Evolutionary conservation across 2,797 vertebrate species (phyloP), one percentile per base, ranked within the genome.

Genomic region (Brachyalestes nurse): DNA sequence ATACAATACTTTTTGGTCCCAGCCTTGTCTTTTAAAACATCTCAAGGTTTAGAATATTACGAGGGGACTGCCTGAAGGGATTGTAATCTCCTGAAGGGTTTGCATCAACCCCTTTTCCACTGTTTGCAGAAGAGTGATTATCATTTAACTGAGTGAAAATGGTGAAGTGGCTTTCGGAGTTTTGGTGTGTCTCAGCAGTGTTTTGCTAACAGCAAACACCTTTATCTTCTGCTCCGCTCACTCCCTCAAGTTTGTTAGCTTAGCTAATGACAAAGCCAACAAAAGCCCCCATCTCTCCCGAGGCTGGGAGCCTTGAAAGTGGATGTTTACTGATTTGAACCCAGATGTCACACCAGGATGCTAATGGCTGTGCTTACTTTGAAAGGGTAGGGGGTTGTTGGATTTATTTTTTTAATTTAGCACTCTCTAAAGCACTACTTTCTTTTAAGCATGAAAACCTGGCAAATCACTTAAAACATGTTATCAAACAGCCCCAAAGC

Each of bases 311-410:
- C 73, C 45, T 64, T 62, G 40, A 70, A 75, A 72, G 75, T 82
- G 78, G 85, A 76, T 80, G 40, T 84, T 82, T 84, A 77, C 75
- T 49, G 71, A 76, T 77, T 77, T 62, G 57, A 42, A 72, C 79
- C 80, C 87, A 88, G 85, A 86, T 86, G 87, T 86, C 83, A 64
- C 73, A 69, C 76, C 87, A 82, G 80, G 82, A 82, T 88, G 85
- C 78, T 86, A 84, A 88, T 76, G 40, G 80, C 78, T 60, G 62
- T 23, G 25, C 62, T 72, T 72, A 65, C 75, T 74, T 77, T 45
- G 62, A 57, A 4, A 66, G 51, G 57, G 74, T 6, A 1, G 42
- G 75, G 23, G 5, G 60, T 28, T 14, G 65, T 73, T 38, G 75
- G 65, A 76, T 88, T 76, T 79, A 61, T 81, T 83, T 82, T 82